Conservation (phyloP, 1,140 invertebrate species). For the Formica exsecta region DNA sequence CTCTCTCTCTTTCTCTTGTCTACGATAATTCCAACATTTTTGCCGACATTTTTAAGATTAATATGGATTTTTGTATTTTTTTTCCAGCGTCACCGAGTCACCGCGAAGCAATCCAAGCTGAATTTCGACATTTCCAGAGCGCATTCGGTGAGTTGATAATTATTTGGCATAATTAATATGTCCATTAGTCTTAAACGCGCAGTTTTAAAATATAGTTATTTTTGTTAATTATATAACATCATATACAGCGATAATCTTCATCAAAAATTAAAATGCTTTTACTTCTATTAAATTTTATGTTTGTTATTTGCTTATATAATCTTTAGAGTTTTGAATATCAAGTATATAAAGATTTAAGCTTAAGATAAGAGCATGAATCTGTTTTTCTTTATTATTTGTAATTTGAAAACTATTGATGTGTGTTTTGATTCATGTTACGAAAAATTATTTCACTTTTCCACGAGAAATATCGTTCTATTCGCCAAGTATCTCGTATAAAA, state of each 20-base stretch:
- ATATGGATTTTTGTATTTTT: background rate
- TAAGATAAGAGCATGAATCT: background rate
- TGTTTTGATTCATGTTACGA: background rate
- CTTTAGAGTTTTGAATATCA: background rate
- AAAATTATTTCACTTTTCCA: slow-evolving; percentile 28
- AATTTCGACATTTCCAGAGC: slow-evolving; percentile 32
- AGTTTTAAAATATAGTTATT: background rate
- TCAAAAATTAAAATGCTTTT: background rate
- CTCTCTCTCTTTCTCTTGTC: background rate
- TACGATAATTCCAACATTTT: slow-evolving; percentile 26
- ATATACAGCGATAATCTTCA: background rate
- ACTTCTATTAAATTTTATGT: background rate
- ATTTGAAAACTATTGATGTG: background rate
- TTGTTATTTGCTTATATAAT: background rate
- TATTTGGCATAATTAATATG: slow-evolving; percentile 41
- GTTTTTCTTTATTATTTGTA: background rate
- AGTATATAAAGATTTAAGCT: background rate
- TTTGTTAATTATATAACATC: background rate
- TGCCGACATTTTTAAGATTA: slow-evolving; percentile 4
- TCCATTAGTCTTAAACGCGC: background rate
- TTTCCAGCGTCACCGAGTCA: slow-evolving; percentile 40
- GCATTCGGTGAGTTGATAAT: slow-evolving; percentile 43
- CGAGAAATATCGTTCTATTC: background rate
- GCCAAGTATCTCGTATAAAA: background rate
- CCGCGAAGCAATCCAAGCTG: slow-evolving; percentile 22